Base-by-base conservation (phyloP, 2,888 invertebrate species). In the Oligia strigilis region DNA sequence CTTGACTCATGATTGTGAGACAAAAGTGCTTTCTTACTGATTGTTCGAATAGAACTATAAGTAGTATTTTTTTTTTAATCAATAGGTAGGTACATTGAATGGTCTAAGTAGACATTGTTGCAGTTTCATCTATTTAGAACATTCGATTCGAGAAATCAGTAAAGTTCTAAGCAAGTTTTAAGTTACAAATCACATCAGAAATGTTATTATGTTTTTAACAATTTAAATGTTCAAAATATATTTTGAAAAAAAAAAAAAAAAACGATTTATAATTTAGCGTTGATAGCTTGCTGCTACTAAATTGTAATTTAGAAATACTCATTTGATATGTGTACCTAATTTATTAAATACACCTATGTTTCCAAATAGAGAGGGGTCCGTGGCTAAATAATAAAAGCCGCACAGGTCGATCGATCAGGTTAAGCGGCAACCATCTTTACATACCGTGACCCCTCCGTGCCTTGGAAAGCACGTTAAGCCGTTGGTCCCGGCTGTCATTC, bases 1-100 rank as follows among this genome's bases (percentile, higher is more conserved):
- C 73, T 83, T 88, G 88, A 46, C 17, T 77, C 83, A 87, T 80
- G 40, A 49, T 85, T 73, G 23, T 81, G 43, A 49, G 13, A 65
- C 19, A n/a, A 65, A 55, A n/a, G 65, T 55, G 49, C 43, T 43
- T 65, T 43, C 60, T 29, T 62, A 60, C 66, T 14, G 58, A 13
- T 62, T 65, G n/a, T 58, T 80, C 67, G 11, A 52, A 60, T 11
- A 49, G 1, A 69, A 81, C 4, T 76, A 40, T 23, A 29, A 29
- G 19, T 49, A 62, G 0, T 29, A 74, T 65, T 62, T 46, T 71
- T 19, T 49, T 46, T 58, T n/a, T 66, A 80, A 76, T 75, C 70
- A 65, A 71, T 78, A 36, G 6, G 46, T 79, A 36, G 9, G 36
- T 17, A 49, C 17, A 40, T 52, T 14, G 3, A 73, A 73, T 40